Evolutionary conservation across 2,113 vertebrate genomes (phyloP).

Genomic region (Microtus richardsoni): DNA sequence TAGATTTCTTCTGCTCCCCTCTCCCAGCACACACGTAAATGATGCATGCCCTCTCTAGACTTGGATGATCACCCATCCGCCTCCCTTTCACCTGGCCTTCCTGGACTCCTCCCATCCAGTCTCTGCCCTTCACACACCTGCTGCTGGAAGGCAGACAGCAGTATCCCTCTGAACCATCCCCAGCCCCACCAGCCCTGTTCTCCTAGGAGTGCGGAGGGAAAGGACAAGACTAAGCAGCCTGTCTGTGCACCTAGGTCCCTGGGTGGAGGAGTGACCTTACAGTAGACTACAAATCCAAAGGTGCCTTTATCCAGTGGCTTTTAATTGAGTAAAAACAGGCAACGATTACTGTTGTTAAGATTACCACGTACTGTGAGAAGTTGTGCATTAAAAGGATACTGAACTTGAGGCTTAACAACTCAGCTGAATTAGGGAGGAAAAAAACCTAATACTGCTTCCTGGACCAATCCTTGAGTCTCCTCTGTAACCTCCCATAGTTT

Average conservation of each 20-base stretch:
- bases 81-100: neutral
- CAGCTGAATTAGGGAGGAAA: neutral
- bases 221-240: neutral
- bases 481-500: neutral
- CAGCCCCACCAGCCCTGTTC: neutral
- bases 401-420: neutral
- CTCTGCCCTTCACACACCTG: neutral
- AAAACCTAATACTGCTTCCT: neutral
- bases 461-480: neutral
- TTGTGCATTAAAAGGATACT: constrained; percentile 42
- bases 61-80: neutral
- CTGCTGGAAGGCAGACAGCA: neutral
- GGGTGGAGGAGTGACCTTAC: neutral
- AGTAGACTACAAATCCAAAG: neutral
- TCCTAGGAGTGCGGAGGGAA: neutral
- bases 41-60: neutral
- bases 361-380: neutral
- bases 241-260: no score
- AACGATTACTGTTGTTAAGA: neutral
- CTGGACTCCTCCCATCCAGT: no score
- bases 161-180: neutral
- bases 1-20: neutral
- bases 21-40: neutral
- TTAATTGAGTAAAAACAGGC: constrained; percentile 20
- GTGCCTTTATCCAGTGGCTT: neutral